Evolutionary conservation across 2,888 invertebrate genomes (phyloP).

Genomic region (Alloplasta piceator): DNA sequence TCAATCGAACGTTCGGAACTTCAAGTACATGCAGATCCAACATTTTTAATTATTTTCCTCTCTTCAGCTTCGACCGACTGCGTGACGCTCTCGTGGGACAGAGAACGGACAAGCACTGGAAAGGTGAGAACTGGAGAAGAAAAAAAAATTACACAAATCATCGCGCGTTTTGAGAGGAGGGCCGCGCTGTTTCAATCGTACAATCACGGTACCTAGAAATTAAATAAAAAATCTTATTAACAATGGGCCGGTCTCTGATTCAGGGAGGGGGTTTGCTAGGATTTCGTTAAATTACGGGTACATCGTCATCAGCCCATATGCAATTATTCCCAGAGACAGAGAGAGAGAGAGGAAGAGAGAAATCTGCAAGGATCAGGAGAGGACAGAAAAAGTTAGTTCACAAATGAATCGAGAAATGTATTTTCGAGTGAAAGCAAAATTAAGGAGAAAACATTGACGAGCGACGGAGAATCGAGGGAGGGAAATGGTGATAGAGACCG

Average conservation of each 20-base stretch:
- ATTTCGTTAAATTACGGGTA: conserved; percentile 30
- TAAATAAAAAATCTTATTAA: conserved; percentile 79
- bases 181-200: conserved; percentile 80
- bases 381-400: conserved; percentile 9
- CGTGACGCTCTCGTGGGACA: conserved; percentile 37
- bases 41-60: not conserved
- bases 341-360: conserved; percentile 23
- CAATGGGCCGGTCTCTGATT: conserved; percentile 80
- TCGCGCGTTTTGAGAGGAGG: conserved; percentile 81
- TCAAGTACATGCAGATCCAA: too few species aligned
- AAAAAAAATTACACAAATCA: conserved; percentile 48
- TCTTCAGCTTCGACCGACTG: conserved; percentile 1
- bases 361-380: conserved; percentile 8
- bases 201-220: conserved; percentile 82
- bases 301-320: conserved; percentile 6
- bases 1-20: too few species aligned
- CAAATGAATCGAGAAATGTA: not conserved
- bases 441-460: not conserved
- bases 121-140: conserved; percentile 42
- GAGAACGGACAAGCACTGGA: conserved; percentile 32
- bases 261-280: conserved; percentile 36
- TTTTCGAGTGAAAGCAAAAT: too few species aligned
- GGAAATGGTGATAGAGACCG: conserved; percentile 78
- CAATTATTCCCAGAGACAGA: not conserved
- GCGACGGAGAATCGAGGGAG: conserved; percentile 1